Base-by-base conservation (phyloP, 1,140 invertebrate species). In the Drosophila bipectinata region DNA sequence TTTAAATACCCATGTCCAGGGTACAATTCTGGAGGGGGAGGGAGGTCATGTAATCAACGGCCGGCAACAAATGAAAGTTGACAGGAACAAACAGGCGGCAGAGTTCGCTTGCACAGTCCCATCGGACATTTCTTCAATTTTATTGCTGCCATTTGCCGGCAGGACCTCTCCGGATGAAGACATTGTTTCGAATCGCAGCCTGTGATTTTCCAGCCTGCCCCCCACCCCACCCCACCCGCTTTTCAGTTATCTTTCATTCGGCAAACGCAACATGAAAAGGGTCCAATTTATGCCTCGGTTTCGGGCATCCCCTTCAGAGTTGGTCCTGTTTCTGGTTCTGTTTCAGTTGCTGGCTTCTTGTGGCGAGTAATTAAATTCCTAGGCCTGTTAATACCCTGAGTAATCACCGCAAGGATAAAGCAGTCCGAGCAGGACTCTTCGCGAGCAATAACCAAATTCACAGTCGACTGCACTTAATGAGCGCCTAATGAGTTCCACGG, bases 61-160 rank as follows among this genome's bases (percentile, higher is more conserved):
- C 39, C 58, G 54, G 60, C 75, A 71, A 63, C 79, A 83, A 82
- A 82, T 83, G 71, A 83, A 83, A 83, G 59, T 67, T 82, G 79
- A 82, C 79, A 67, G 60, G 55, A 79, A 57, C 58, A 74, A 77
- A 74, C 59, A 82, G 69, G 68, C 48, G 41, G 60, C 60, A 63
- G 62, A 39, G 58, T 26, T 58, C 18, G 7, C 44, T 15, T 41
- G 15, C 69, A 52, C 34, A 28, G 30, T 62, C 64, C 51, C 39
- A 69, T 69, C 12, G 64, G 68, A 49, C 57, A 47, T 75, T 71
- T 55, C 66, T 83, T 63, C 69, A 83, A 74, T 83, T 78, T 83
- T 78, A 82, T 78, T 75, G 75, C 72, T 44, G 57, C 44, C 80
- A 76, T 80, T 80, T 61, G 45, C 49, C 18, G 41, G 26, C 4